Evolutionary conservation across 2,797 vertebrate species (phyloP), one percentile per base, ranked within the genome.

Genomic region (Tapirus indicus): DNA sequence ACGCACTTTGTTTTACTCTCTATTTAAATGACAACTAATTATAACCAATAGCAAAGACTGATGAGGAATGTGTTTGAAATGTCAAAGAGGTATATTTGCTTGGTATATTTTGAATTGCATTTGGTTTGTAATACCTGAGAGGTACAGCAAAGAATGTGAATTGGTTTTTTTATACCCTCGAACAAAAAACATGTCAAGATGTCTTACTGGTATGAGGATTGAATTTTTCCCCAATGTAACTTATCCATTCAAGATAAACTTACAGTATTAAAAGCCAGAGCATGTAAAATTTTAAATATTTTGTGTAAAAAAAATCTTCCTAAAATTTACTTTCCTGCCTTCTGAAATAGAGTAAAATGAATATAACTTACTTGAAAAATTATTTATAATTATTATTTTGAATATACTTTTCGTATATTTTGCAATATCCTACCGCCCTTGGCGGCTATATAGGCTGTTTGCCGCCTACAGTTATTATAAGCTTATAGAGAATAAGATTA

Each of bases 211-310:
- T 54, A 66, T 12, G 27, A 94, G 20, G 44, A 84, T 1, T 72
- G 60, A 84, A 68, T 66, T 41, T 89, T 91, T 93, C 23, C 82
- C 96, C 79, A 77, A 38, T 7, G 2, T 49, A 47, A 78, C 6
- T 58, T 85, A 87, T 35, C 32, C 91, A 29, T 60, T 95, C 41
- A 47, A 69, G 2, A 41, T 52, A 83, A 87, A 79, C 12, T 47
- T 93, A 93, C 5, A 18, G 17, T 41, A 92, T n/a, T 35, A 79
- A 87, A 6, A 20, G 5, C 18, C 20, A 14, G 52, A 32, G 7
- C 41, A 80, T 84, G 74, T 91, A 88, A 88, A 27, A n/a, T 88
- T 95, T 95, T 68, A 96, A 68, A 66, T 88, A 90, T 64, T 90
- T 80, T 72, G 5, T 54, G 21, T 87, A 78, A 88, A 38, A 38